Evolutionary conservation across 35 echinoderm and acorn worm species (phyloP), one percentile per base, ranked within the genome.

Genomic region (Ophiothrix spiculata): DNA sequence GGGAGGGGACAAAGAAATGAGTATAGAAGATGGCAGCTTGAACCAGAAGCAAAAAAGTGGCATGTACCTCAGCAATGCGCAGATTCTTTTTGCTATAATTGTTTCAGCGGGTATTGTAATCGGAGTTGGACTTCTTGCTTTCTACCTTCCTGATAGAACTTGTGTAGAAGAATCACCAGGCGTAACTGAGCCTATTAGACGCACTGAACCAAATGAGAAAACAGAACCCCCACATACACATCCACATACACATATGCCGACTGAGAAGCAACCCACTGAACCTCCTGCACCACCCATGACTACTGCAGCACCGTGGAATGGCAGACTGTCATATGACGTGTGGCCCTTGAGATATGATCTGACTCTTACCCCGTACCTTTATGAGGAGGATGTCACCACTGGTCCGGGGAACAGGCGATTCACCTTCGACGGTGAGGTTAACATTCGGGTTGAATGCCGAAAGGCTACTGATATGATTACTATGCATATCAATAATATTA

Each of bases 141-240:
- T 82, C 78, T 98, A 98, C 79, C 85, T 94, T n/a, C 95, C 95
- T n/a, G 95, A 98, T 69, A 80, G 95, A 54, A 54, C 45, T n/a
- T 40, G 82, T 32, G 80, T 76, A 17, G 79, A 87, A 21, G 69
- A 23, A 35, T 32, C 15, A 21, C 80, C 80, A 19, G 79, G 83
- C 33, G 49, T 32, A 38, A 32, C 36, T n/a, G 64, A 39, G 38
- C 39, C 28, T 40, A 45, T 56, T 25, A 41, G 41, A 82, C 21
- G 49, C 39, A 82, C 39, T 82, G 49, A 14, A 29, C 73, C 39
- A 45, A 77, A 64, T 16, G 11, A 39, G 15, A 13, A 36, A 19
- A 83, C 42, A 11, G 45, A 54, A 21, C 8, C 45, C 8, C 8
- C 8, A 33, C 37, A 21, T 23, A 54, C 35, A 38, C 75, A 37